phyloP scores from a whole-genome alignment of 2,888 invertebrate genomes.

The Polydrusus tereticollis region DNA sequence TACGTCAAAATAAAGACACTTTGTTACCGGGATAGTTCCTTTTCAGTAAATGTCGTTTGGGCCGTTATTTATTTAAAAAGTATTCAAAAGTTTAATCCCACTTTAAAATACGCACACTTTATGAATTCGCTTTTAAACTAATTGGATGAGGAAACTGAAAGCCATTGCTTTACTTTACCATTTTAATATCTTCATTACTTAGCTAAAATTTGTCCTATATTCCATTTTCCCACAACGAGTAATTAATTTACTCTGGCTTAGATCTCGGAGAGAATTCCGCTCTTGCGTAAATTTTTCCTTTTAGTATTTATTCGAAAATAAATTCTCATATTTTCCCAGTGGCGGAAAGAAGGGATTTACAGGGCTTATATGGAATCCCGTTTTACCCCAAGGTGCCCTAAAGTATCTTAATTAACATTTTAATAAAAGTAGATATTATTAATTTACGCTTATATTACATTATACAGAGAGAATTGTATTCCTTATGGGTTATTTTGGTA shows the following conservation, averaged over 20 bases:
- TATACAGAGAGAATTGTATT: no score
- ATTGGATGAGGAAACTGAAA: neutral
- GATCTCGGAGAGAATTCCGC: neutral
- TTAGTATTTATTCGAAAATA: neutral
- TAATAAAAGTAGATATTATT: neutral
- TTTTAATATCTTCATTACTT: neutral
- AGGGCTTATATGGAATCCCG: neutral
- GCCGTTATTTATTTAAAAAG: no score
- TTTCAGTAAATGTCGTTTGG: no score
- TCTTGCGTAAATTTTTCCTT: constrained; percentile 3
- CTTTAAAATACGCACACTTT: neutral
- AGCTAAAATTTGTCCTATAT: neutral
- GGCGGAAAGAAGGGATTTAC: neutral
- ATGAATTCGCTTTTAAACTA: neutral
- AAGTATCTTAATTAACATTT: neutral
- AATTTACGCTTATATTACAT: neutral
- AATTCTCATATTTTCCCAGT: neutral
- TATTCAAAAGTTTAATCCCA: neutral
- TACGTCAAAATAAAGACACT: no score
- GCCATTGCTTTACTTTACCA: neutral
- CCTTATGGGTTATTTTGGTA: no score
- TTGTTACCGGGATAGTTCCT: no score
- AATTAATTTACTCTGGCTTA: neutral
- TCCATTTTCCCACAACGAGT: neutral
- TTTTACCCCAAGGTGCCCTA: no score